phyloP scores from a whole-genome alignment of 2,888 invertebrate genomes.

The Lomographa bimaculata region DNA sequence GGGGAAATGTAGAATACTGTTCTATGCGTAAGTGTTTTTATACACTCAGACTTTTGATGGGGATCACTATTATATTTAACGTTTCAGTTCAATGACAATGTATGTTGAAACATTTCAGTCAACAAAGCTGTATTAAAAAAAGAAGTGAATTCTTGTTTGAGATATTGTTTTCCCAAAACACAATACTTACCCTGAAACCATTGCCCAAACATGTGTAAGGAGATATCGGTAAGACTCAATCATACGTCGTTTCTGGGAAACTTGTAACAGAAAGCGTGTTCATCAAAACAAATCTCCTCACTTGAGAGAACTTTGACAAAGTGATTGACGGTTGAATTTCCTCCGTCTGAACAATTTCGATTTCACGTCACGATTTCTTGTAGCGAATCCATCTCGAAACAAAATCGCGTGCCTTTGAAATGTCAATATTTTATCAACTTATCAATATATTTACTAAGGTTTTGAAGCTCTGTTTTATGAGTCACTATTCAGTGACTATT shows the following conservation, averaged over 20 bases:
- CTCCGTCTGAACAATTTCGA: slow-evolving; percentile 16
- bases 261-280: slow-evolving; percentile 13
- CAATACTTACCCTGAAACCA: not conserved
- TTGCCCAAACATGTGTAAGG: slow-evolving; percentile 9
- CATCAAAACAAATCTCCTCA: slow-evolving; percentile 33
- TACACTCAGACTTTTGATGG: slow-evolving; percentile 16
- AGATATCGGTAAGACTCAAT: slow-evolving; percentile 29
- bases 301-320: slow-evolving; percentile 41
- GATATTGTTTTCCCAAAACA: too few relatives aligned
- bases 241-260: slow-evolving; percentile 5
- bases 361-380: slow-evolving; percentile 21
- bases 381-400: slow-evolving; percentile 10
- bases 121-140: too few relatives aligned
- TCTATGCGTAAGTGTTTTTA: slow-evolving; percentile 16
- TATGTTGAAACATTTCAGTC: not conserved
- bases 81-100: not conserved
- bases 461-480: slow-evolving; percentile 1
- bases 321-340: slow-evolving; percentile 34
- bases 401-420: slow-evolving; percentile 9
- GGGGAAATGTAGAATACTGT: slow-evolving; percentile 12
- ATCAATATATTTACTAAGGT: slow-evolving; percentile 1
- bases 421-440: slow-evolving; percentile 21
- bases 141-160: too few relatives aligned
- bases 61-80: not conserved
- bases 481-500: too few relatives aligned